Conservation (phyloP, 2,888 invertebrate genomes). For the Blera fallax region DNA sequence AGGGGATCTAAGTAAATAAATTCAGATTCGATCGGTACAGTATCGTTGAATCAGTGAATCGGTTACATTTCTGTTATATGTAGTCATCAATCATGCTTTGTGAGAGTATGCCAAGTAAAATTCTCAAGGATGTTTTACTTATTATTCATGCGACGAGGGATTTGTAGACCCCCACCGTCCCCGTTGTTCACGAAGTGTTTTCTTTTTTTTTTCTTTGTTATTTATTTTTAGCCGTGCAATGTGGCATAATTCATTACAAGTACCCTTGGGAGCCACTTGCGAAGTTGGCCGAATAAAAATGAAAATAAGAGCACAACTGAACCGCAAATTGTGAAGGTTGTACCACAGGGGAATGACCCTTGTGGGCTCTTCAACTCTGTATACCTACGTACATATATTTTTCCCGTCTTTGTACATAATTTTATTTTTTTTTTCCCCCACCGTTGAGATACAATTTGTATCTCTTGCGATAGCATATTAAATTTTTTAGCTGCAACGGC, state of each 20-base stretch:
- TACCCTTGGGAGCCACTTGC: conserved; percentile 30
- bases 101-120: not conserved
- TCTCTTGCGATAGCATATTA: not conserved
- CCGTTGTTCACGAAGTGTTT: not conserved
- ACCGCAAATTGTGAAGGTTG: conserved; percentile 47
- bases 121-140: conserved; percentile 21
- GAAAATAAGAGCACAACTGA: conserved; percentile 28
- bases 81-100: conserved; percentile 32
- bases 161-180: not conserved
- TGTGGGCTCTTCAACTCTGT: conserved; percentile 8
- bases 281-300: conserved; percentile 43
- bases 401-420: not conserved
- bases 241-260: conserved; percentile 55
- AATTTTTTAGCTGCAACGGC: not conserved
- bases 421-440: not conserved
- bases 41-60: conserved; percentile 16
- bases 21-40: conserved; percentile 40
- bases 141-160: conserved; percentile 59
- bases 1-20: conserved; percentile 31
- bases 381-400: not conserved
- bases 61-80: not conserved
- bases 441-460: conserved; percentile 7
- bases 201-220: too few species aligned
- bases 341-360: conserved; percentile 34
- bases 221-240: conserved; percentile 8